Evolutionary conservation across 2,113 vertebrate genomes (phyloP).

Genomic region (Monarcha castaneiventris): DNA sequence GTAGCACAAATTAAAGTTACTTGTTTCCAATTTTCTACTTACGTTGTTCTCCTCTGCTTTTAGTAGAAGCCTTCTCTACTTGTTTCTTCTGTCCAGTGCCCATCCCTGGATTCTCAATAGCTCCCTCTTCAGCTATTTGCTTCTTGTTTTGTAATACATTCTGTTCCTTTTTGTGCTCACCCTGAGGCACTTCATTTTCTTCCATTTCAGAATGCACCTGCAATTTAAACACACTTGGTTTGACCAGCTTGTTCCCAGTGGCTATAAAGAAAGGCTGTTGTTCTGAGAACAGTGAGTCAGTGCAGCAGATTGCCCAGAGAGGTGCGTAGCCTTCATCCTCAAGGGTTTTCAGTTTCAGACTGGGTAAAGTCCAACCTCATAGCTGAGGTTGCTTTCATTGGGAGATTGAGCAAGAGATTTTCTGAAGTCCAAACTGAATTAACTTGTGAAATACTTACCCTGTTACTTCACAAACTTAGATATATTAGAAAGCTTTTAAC

Average conservation of each 20-base stretch:
- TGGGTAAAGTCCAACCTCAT: not conserved
- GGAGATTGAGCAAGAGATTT: not conserved
- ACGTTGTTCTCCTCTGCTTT: not conserved
- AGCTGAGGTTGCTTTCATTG: not conserved
- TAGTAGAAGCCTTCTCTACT: not conserved
- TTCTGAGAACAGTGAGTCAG: not conserved
- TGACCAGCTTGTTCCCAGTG: not conserved
- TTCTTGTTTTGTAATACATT: not conserved
- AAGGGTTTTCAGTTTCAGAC: not conserved
- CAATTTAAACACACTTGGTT: not conserved
- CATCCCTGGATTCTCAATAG: not conserved
- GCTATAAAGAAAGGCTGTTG: not conserved
- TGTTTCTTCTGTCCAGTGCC: not conserved
- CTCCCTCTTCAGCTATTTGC: not conserved
- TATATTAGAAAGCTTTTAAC: not conserved
- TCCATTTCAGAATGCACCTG: conserved; percentile 52
- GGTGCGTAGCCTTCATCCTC: not conserved
- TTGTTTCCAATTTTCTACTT: not conserved
- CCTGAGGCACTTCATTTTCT: conserved; percentile 7
- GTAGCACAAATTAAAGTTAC: not conserved
- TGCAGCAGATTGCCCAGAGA: not conserved
- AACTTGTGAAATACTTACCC: not conserved
- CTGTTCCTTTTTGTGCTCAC: not conserved
- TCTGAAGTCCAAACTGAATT: not conserved
- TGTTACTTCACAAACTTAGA: not conserved